Evolutionary conservation across 1,140 invertebrate genomes (phyloP).

Genomic region (Armadillidium nasatum): DNA sequence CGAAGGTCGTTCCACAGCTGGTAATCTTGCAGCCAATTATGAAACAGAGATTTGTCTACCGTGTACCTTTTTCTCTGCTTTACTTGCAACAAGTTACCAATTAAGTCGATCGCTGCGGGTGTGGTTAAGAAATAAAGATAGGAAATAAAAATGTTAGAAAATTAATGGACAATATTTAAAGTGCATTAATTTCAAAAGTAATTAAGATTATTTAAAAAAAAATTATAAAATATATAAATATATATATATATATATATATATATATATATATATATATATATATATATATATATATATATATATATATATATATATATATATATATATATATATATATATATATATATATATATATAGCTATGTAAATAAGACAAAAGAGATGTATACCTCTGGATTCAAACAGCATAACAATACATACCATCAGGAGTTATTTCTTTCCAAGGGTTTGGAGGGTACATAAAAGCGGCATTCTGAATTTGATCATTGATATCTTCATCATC

Average conservation of each 20-base stretch:
- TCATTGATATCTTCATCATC: constrained; percentile 99
- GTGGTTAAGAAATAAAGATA: not conserved
- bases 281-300: no score
- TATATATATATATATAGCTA: no score
- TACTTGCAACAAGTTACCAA: constrained; percentile 96
- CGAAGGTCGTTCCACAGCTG: constrained; percentile 92
- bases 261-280: no score
- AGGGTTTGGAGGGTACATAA: constrained; percentile 98
- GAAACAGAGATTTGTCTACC: constrained; percentile 90
- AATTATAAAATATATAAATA: no score
- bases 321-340: no score
- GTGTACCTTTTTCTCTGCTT: constrained; percentile 95
- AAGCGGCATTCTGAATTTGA: constrained; percentile 98
- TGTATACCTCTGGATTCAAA: not conserved
- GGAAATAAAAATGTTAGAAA: not conserved
- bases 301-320: no score
- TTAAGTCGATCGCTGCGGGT: constrained; percentile 89
- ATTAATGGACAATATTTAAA: not conserved
- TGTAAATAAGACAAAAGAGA: not conserved
- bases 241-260: no score
- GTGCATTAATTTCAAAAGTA: not conserved
- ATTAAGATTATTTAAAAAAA: no score
- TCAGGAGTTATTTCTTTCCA: constrained; percentile 98
- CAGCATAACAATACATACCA: constrained; percentile 56
- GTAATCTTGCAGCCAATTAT: constrained; percentile 94